These are phyloP conservation scores for Amitus sp. DNA, from an alignment of 2,888 invertebrate species.

Conservation along the genomic window DNA sequence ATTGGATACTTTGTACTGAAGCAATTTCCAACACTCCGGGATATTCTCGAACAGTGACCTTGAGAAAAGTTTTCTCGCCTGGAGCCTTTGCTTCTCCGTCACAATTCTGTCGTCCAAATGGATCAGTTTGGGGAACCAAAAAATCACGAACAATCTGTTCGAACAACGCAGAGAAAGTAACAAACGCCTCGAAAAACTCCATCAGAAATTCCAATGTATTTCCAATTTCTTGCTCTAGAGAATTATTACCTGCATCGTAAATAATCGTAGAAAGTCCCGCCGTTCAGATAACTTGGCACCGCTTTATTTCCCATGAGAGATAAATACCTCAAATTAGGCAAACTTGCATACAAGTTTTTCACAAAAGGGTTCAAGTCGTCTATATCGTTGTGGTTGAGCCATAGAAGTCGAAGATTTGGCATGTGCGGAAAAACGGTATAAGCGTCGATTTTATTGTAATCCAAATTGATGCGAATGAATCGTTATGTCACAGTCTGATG, in stretches of 20 bases:
- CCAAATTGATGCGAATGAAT: conserved; percentile 83
- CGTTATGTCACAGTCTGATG: too few relatives aligned
- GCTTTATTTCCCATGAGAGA: conserved; percentile 89
- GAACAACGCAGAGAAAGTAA: too few relatives aligned
- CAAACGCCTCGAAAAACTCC: too few relatives aligned
- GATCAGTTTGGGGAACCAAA: conserved; percentile 74
- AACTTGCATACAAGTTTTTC: conserved; percentile 74
- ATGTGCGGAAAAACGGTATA: conserved; percentile 77
- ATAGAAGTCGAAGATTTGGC: conserved; percentile 79
- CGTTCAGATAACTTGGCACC: conserved; percentile 80
- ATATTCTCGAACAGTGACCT: conserved; percentile 71
- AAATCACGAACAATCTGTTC: conserved; percentile 80
- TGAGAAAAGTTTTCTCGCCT: conserved; percentile 73
- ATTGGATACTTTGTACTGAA: conserved; percentile 53
- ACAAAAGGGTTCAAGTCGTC: conserved; percentile 77
- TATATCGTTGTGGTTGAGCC: conserved; percentile 73
- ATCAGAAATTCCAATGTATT: too few relatives aligned
- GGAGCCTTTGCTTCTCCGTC: conserved; percentile 73
- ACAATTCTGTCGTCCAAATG: conserved; percentile 79
- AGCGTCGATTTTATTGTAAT: conserved; percentile 80
- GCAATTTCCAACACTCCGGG: conserved; percentile 55
- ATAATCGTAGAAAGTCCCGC: conserved; percentile 80
- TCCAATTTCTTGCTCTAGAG: too few relatives aligned
- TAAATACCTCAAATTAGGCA: conserved; percentile 79
- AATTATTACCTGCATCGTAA: conserved; percentile 83